These are phyloP conservation scores for Megastigmus dorsalis DNA, from an alignment of 2,888 invertebrate species.

Conservation along the genomic window DNA sequence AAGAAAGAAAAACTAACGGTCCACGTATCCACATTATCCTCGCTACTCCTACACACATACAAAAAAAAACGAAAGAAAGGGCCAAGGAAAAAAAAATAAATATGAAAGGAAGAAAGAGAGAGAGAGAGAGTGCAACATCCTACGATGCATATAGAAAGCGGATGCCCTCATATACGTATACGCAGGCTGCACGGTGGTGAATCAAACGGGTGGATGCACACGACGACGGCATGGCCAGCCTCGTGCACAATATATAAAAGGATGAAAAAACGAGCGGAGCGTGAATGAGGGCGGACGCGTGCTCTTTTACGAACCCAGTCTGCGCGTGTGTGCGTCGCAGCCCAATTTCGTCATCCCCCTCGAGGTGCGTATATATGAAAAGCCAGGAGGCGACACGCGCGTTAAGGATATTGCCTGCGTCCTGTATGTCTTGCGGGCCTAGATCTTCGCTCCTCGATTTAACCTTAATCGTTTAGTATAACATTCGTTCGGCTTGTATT, in stretches of 20 bases:
- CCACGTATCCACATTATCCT: constrained; percentile 20
- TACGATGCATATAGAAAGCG: too few relatives aligned
- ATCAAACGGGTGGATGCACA: constrained; percentile 10
- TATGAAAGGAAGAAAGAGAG: constrained; percentile 19
- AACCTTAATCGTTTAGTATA: too few relatives aligned
- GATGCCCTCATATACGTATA: constrained; percentile 27
- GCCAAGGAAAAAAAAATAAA: not conserved
- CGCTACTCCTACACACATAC: not conserved
- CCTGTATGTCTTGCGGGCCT: too few relatives aligned
- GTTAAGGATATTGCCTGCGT: not conserved
- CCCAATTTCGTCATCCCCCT: not conserved
- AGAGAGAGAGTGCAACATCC: too few relatives aligned
- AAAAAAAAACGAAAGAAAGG: not conserved
- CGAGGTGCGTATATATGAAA: not conserved
- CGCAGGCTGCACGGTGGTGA: too few relatives aligned
- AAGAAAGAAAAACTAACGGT: constrained; percentile 18
- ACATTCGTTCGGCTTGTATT: too few relatives aligned
- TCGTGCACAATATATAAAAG: too few relatives aligned
- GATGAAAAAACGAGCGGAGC: constrained; percentile 5
- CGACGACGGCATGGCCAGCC: too few relatives aligned
- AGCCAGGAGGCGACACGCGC: constrained; percentile 1
- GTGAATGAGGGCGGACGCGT: constrained; percentile 43
- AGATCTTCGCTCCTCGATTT: too few relatives aligned
- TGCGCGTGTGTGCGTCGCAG: too few relatives aligned
- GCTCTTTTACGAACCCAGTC: too few relatives aligned